These are phyloP conservation scores for Melieria picta DNA, from an alignment of 2,888 invertebrate species.

Conservation along the genomic window DNA sequence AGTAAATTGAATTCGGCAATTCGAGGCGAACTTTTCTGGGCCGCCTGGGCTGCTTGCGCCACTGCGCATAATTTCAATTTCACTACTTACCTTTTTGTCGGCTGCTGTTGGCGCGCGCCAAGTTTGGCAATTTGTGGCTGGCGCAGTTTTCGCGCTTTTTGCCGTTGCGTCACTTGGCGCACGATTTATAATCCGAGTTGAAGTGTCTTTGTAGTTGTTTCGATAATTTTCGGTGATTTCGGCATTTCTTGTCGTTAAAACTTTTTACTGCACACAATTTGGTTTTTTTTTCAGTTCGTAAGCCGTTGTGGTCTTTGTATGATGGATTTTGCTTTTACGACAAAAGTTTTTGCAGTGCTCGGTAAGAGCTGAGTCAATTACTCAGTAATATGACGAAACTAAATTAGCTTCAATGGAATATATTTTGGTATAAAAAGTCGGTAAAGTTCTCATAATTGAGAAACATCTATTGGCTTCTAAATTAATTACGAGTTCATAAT, in stretches of 20 bases:
- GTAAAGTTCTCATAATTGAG: no score
- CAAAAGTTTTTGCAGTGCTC: no score
- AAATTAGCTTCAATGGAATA: no score
- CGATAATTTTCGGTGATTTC: not conserved
- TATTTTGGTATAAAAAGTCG: no score
- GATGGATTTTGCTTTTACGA: not conserved
- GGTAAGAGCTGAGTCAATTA: no score
- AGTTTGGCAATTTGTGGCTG: not conserved
- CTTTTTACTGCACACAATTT: not conserved
- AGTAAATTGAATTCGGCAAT: constrained; percentile 65
- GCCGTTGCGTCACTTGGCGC: not conserved
- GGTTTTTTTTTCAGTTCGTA: not conserved
- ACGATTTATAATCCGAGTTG: not conserved
- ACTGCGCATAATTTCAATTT: constrained; percentile 2
- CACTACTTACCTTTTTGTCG: not conserved
- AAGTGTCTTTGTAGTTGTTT: constrained; percentile 9
- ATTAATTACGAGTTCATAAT: no score
- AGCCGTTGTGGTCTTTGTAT: not conserved
- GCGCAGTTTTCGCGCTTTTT: not conserved
- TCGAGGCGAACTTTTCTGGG: constrained; percentile 52
- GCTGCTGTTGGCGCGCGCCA: not conserved
- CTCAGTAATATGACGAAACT: no score
- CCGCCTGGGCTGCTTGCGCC: not conserved
- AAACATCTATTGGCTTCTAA: no score
- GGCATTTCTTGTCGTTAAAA: not conserved